phyloP scores from a whole-genome alignment of 2,797 vertebrate species.

The Basileuterus tristriatus region DNA sequence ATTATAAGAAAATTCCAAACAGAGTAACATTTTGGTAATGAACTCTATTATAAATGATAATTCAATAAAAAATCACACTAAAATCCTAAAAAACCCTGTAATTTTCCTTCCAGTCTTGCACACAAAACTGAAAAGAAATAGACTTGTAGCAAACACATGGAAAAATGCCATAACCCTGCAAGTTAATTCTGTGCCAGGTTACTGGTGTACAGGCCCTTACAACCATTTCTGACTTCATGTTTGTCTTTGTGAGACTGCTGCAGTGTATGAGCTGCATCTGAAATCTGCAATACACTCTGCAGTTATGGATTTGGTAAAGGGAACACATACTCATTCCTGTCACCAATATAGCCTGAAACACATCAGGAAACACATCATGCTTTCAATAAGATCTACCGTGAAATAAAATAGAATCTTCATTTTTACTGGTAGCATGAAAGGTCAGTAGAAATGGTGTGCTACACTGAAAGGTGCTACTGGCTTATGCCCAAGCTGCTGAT shows the following conservation, averaged over 20 bases:
- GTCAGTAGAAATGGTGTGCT: not conserved
- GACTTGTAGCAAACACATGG: not conserved
- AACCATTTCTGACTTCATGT: not conserved
- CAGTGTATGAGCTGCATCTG: not conserved
- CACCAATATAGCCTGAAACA: not conserved
- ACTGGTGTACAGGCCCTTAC: not conserved
- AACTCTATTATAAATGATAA: slow-evolving; percentile 2
- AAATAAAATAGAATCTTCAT: not conserved
- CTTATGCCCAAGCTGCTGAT: not conserved
- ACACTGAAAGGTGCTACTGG: not conserved
- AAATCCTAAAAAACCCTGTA: not conserved
- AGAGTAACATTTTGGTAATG: not conserved
- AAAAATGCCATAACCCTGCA: not conserved
- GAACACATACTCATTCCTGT: not conserved
- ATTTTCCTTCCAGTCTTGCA: not conserved
- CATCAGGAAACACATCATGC: not conserved
- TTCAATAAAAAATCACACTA: not conserved
- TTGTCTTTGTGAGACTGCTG: not conserved
- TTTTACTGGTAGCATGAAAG: not conserved
- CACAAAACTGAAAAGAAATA: not conserved
- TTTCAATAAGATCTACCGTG: not conserved
- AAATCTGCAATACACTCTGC: not conserved
- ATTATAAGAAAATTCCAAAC: not conserved
- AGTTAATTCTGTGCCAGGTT: not conserved
- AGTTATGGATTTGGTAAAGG: not conserved